Percentiles rank a stretch among this genome's conserved stretches.
phyloP scores from a whole-genome alignment of 2,113 vertebrate genomes.

The Tachysurus fulvidraco region DNA sequence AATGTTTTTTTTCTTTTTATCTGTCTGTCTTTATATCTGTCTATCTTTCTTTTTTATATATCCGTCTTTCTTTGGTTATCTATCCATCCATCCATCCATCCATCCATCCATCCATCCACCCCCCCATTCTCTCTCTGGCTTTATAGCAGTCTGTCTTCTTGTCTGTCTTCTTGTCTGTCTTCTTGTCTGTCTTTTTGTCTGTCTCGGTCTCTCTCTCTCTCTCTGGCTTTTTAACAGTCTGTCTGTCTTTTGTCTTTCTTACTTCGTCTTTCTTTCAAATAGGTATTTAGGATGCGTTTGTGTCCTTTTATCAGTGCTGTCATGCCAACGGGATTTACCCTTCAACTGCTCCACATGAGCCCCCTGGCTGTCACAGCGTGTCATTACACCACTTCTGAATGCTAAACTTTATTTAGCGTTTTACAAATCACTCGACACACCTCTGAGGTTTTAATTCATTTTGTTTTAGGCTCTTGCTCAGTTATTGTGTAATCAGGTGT shows the following conservation, averaged over 20 bases:
- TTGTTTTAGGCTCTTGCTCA: neutral
- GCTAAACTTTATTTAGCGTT: neutral
- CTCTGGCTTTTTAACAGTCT: too few species aligned
- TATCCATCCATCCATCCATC: too few species aligned
- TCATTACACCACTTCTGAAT: neutral
- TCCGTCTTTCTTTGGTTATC: too few species aligned
- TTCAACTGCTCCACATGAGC: neutral
- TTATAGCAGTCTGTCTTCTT: too few species aligned
- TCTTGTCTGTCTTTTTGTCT: too few species aligned
- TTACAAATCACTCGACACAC: neutral
- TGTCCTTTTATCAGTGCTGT: neutral
- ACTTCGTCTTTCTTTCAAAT: neutral
- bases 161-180: too few species aligned
- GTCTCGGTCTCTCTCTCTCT: too few species aligned
- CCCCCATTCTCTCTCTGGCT: too few species aligned
- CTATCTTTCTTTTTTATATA: too few species aligned
- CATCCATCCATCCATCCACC: too few species aligned
- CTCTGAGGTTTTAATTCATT: neutral
- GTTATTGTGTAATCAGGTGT: neutral
- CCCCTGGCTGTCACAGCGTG: slow-evolving; percentile 9
- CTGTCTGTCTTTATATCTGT: neutral
- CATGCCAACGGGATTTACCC: neutral
- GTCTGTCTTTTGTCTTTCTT: too few species aligned
- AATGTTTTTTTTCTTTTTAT: neutral
- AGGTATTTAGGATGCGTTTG: neutral